phyloP scores from a whole-genome alignment of 2,113 vertebrate species.

The Charadrius vociferus region DNA sequence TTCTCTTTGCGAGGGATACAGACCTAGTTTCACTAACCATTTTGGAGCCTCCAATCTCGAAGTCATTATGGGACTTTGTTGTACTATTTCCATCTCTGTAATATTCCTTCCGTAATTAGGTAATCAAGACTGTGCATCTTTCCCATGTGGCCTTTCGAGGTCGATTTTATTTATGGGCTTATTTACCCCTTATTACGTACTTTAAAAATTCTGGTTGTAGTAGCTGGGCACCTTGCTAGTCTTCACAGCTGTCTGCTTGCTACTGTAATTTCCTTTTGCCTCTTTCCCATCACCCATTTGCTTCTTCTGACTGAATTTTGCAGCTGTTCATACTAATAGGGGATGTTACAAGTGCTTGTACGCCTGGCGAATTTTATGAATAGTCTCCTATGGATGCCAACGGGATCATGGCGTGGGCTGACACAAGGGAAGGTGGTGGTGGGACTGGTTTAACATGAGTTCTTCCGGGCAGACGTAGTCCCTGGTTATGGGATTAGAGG shows the following conservation, averaged over 20 bases:
- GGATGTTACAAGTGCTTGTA: background rate
- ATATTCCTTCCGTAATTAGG: constrained; percentile 48
- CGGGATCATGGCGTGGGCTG: accelerated
- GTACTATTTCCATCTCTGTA: constrained; percentile 42
- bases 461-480: background rate
- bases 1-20: constrained; percentile 24
- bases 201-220: background rate
- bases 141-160: background rate
- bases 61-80: constrained; percentile 42
- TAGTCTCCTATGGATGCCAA: background rate
- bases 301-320: constrained; percentile 10
- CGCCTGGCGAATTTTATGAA: background rate
- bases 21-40: constrained; percentile 38
- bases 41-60: background rate
- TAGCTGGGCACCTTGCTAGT: background rate
- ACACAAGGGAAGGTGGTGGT: background rate
- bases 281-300: background rate
- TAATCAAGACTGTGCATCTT: constrained; percentile 19
- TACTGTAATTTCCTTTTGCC: constrained; percentile 16
- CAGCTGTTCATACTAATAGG: background rate
- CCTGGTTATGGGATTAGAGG: background rate
- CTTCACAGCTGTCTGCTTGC: background rate
- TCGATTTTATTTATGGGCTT: constrained; percentile 51
- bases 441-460: background rate
- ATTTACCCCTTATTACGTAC: background rate